Evolutionary conservation across 2,113 vertebrate genomes (phyloP).

Genomic region (Psilopsiagon aurifrons): DNA sequence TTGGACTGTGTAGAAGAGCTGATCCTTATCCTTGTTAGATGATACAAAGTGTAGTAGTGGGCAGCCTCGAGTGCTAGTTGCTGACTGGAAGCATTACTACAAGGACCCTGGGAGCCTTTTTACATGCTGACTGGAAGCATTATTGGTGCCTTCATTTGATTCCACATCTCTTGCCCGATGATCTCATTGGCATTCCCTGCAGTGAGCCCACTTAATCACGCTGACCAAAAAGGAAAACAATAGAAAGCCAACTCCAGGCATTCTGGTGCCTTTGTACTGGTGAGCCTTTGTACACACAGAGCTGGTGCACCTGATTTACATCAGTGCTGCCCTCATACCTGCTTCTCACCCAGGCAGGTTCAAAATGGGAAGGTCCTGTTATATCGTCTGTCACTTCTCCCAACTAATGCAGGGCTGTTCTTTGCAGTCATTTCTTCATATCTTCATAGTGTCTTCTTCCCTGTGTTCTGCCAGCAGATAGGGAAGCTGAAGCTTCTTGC

Average conservation of each 20-base stretch:
- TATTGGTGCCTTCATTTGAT: constrained; percentile 9
- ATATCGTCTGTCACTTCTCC: neutral
- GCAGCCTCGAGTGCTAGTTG: neutral
- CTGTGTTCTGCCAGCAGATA: neutral
- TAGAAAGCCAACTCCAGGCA: neutral
- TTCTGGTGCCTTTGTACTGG: neutral
- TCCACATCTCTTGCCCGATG: neutral
- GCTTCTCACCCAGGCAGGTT: neutral
- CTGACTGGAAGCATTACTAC: constrained; percentile 42
- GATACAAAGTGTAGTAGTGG: neutral
- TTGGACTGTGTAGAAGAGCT: neutral
- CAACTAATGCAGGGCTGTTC: neutral
- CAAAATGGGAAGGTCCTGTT: neutral
- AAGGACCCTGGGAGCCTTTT: constrained; percentile 44
- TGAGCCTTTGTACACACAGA: too few relatives aligned
- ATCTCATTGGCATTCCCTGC: constrained; percentile 60
- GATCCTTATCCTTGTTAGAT: neutral
- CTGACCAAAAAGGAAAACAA: neutral
- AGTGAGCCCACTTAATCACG: constrained; percentile 21
- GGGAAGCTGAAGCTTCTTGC: neutral
- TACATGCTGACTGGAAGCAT: constrained; percentile 37
- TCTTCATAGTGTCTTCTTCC: neutral
- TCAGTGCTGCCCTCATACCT: neutral
- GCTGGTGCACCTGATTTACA: neutral
- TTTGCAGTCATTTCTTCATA: neutral